Evolutionary conservation across 2,113 vertebrate genomes (phyloP), one percentile per base, ranked within the genome.

Genomic region (Elgaria multicarinata): DNA sequence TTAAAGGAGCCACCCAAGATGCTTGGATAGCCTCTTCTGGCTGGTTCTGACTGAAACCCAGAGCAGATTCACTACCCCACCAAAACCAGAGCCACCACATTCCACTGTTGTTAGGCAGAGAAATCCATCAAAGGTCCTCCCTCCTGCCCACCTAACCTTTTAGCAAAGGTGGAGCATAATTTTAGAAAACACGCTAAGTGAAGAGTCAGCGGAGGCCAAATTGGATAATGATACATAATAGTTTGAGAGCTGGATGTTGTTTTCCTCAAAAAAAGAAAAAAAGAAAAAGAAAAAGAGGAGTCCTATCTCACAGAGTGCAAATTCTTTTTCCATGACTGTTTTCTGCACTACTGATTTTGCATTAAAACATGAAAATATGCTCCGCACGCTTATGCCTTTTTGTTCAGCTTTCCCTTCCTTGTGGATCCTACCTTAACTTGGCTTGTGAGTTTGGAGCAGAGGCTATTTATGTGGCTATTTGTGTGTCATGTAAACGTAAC

Each of bases 371-470:
- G 42, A 3, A 76, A 69, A 44, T 26, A 44, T 82, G n/a, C 39
- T n/a, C 8, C 6, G 55, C n/a, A 55, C 24, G 13, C 72, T 36
- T 24, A 42, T 72, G 67, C 53, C 50, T n/a, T 36, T 36, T 81
- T 77, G 85, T 90, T 53, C 42, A 0, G 78, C 39, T 64, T 55
- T 89, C 55, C 46, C 83, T 64, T 83, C 78, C 87, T 74, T n/a
- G 28, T 13, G 3, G 6, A 33, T 46, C 12, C 69, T 72, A 22
- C 50, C 83, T 76, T 85, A 87, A 69, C 42, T 78, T 24, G 55
- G 62, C 71, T 58, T 89, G 50, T 42, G 46, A 28, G 39, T 89
- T 91, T 66, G 67, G 89, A 4, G 9, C 6, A 39, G 36, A 36
- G 36, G 53, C 6, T 81, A 31, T 86, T 33, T 55, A 86, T 22